Conservation (phyloP, 2,113 vertebrate species). For the Chaetura pelagica region DNA sequence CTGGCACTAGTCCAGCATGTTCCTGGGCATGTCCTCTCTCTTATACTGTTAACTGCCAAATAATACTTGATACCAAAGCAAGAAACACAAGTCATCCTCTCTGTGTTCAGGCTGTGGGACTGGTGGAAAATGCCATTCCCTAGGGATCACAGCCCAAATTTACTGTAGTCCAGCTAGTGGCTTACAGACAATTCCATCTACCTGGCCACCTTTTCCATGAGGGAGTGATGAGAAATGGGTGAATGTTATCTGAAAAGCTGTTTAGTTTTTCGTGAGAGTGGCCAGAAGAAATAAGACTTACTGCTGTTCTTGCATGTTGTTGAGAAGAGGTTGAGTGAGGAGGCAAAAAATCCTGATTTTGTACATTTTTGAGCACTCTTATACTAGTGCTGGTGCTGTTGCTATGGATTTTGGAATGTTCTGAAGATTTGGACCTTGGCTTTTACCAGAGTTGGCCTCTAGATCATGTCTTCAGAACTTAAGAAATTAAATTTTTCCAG, state of each 20-base stretch:
- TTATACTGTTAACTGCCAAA: not conserved
- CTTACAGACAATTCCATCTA: not conserved
- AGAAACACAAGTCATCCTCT: not conserved
- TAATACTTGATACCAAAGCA: not conserved
- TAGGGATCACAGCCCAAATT: not conserved
- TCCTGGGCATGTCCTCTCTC: not conserved
- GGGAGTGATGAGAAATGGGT: not conserved
- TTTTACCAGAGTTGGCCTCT: not conserved
- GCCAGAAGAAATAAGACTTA: not conserved
- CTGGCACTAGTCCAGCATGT: not conserved
- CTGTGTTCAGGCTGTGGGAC: not conserved
- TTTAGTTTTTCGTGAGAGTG: not conserved
- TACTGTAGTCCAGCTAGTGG: not conserved
- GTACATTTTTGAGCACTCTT: not conserved
- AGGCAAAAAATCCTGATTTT: not conserved
- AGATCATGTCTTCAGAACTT: not conserved
- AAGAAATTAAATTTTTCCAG: not conserved
- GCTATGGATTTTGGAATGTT: not conserved
- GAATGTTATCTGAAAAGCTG: not conserved
- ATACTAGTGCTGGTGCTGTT: not conserved
- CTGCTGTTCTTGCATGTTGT: not conserved
- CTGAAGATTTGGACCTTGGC: not conserved
- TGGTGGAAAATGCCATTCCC: not conserved
- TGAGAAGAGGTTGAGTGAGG: not conserved
- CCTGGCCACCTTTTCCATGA: not conserved